Percentiles rank a stretch among this genome's conserved stretches.
phyloP scores from a whole-genome alignment of 2,888 invertebrate species.

The Ennomos erosarius region DNA sequence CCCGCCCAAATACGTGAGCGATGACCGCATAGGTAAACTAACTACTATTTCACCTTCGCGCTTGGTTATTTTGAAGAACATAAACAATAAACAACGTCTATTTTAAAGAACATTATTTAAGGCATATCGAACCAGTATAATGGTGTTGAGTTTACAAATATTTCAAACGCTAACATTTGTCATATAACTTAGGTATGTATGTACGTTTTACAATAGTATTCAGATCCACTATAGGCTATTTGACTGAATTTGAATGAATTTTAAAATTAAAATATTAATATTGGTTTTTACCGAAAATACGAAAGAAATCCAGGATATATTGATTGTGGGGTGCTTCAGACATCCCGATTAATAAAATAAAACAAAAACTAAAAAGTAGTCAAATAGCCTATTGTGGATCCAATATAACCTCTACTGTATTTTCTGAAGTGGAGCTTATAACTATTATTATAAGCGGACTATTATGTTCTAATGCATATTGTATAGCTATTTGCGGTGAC shows the following conservation, averaged over 20 bases:
- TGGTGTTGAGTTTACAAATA: constrained; percentile 6
- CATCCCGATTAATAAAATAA: no score
- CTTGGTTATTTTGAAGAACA: constrained; percentile 42
- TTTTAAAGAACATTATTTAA: background rate
- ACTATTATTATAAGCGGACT: constrained; percentile 35
- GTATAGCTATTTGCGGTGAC: constrained; percentile 45
- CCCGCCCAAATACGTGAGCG: constrained; percentile 65
- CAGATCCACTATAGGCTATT: no score
- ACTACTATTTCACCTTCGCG: constrained; percentile 68
- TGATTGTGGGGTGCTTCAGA: no score
- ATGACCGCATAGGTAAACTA: constrained; percentile 73
- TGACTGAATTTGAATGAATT: no score
- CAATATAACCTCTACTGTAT: no score
- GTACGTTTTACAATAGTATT: constrained; percentile 3
- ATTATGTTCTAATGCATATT: constrained; percentile 39
- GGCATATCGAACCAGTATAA: constrained; percentile 10
- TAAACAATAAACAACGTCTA: constrained; percentile 36
- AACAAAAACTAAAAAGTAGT: no score
- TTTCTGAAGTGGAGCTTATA: constrained; percentile 2
- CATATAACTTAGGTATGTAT: no score
- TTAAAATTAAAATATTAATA: no score
- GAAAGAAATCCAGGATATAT: no score
- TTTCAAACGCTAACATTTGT: constrained; percentile 7
- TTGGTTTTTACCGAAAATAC: no score
- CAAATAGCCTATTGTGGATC: no score